Percentiles rank a stretch among this genome's conserved stretches.
Conservation (phyloP, 2,797 vertebrate genomes). For the Melanitta fusca region DNA sequence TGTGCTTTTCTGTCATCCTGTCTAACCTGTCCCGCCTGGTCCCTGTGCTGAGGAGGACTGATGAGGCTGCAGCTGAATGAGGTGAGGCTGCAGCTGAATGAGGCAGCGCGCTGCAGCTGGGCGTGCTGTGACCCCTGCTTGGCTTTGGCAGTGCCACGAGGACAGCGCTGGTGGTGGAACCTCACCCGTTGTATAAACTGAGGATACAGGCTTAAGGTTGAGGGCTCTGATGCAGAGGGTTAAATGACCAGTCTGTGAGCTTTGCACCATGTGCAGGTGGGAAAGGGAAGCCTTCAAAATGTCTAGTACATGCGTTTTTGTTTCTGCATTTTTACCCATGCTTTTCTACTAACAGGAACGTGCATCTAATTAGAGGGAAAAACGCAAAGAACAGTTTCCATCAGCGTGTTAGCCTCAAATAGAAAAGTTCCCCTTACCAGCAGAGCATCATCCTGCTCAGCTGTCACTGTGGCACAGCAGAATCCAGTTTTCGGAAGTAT, state of each 20-base stretch:
- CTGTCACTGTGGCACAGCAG: neutral
- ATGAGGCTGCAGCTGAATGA: neutral
- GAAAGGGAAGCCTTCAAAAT: neutral
- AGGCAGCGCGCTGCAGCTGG: neutral
- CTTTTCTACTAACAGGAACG: neutral
- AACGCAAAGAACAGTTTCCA: neutral
- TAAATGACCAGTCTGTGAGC: neutral
- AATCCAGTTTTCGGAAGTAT: neutral
- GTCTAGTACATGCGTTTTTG: neutral
- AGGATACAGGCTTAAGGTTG: neutral
- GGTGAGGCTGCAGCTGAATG: neutral
- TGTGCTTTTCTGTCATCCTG: neutral
- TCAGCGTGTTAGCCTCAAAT: fast-evolving
- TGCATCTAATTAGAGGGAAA: neutral
- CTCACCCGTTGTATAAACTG: neutral
- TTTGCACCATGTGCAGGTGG: fast-evolving
- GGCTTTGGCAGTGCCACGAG: neutral
- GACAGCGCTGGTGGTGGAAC: neutral
- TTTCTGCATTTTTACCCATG: neutral
- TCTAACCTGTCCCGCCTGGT: fast-evolving
- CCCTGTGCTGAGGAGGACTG: fast-evolving
- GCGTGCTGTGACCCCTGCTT: neutral
- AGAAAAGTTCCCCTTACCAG: neutral
- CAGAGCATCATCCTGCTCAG: neutral
- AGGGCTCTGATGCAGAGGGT: neutral